Conservation (phyloP, 2,888 invertebrate species). For the Cerastis leucographa region DNA sequence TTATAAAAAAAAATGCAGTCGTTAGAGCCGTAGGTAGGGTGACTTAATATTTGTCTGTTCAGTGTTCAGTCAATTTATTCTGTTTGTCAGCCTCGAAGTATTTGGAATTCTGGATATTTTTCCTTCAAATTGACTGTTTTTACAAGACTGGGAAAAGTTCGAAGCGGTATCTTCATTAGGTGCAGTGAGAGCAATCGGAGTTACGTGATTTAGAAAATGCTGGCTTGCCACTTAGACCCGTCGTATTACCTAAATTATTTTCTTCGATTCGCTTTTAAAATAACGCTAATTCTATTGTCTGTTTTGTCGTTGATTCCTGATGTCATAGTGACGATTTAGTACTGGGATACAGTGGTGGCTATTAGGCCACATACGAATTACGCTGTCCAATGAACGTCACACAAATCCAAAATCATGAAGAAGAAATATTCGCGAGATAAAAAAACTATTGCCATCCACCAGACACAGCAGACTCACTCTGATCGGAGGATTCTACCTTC, state of each 20-base stretch:
- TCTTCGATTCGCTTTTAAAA: constrained; percentile 15
- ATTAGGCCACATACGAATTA: neutral
- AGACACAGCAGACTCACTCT: neutral
- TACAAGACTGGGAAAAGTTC: constrained; percentile 18
- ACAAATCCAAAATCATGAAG: neutral
- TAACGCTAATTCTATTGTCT: neutral
- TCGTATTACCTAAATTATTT: constrained; percentile 12
- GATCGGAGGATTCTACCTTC: too few species aligned
- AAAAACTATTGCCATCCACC: neutral
- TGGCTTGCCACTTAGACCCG: constrained; percentile 19
- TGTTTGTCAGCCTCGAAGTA: constrained; percentile 30
- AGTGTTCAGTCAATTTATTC: constrained; percentile 47
- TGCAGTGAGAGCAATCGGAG: constrained; percentile 33
- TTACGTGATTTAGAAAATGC: constrained; percentile 48
- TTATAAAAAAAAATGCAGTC: constrained; percentile 41
- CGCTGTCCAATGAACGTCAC: neutral
- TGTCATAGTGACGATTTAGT: neutral
- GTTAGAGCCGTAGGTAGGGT: constrained; percentile 33
- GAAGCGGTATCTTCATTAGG: constrained; percentile 40
- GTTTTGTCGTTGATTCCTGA: neutral
- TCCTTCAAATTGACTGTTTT: constrained; percentile 26
- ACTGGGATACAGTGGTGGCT: neutral
- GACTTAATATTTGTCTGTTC: constrained; percentile 45
- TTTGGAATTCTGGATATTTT: constrained; percentile 5
- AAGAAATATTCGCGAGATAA: neutral